Percentiles rank a stretch among this genome's conserved stretches.
phyloP scores from a whole-genome alignment of 2,113 vertebrate genomes.

The Gallinago undulata region DNA sequence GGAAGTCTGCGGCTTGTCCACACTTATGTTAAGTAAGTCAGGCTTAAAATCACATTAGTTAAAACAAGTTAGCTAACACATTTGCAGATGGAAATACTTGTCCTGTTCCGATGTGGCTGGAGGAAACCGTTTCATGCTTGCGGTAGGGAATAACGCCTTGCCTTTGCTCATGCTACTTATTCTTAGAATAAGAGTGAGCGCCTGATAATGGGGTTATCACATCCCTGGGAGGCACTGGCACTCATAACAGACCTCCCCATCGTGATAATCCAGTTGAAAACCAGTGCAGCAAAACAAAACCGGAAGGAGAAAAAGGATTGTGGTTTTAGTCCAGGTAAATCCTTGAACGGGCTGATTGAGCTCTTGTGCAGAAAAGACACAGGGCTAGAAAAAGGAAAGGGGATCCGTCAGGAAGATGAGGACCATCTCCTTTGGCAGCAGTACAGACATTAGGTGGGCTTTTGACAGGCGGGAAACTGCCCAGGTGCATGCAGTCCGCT shows the following conservation, averaged over 20 bases:
- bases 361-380: background rate
- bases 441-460: background rate
- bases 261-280: background rate
- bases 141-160: background rate
- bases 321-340: background rate
- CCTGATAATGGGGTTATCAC: background rate
- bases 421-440: background rate
- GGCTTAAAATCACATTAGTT: constrained; percentile 15
- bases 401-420: accelerated
- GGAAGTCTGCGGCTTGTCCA: background rate
- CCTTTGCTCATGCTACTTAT: background rate
- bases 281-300: background rate
- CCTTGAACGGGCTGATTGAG: background rate
- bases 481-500: background rate
- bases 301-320: background rate
- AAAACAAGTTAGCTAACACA: background rate
- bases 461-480: background rate
- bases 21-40: background rate
- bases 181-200: background rate
- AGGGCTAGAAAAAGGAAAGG: background rate
- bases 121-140: background rate
- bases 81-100: constrained; percentile 12
- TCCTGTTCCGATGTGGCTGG: background rate
- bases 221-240: background rate
- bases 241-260: background rate